phyloP scores from a whole-genome alignment of 2,888 invertebrate species.

The Lasioglossum figueresi region DNA sequence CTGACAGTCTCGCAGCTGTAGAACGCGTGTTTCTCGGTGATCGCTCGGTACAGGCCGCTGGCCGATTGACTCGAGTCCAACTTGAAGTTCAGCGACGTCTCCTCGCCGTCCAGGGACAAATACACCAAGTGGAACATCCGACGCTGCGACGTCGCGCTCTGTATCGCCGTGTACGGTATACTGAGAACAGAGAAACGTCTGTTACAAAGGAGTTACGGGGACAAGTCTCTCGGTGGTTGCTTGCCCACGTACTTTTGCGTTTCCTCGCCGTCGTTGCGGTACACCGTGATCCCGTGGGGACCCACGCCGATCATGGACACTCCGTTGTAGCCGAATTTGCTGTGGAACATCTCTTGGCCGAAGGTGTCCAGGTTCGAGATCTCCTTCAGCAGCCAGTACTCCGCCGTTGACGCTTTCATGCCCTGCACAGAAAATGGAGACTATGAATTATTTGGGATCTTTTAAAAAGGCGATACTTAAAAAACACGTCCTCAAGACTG shows the following conservation, averaged over 20 bases:
- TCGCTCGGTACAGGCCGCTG: constrained; percentile 92
- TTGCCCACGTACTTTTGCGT: constrained; percentile 85
- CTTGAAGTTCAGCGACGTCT: constrained; percentile 90
- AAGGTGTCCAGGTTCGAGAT: constrained; percentile 92
- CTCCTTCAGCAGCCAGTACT: constrained; percentile 93
- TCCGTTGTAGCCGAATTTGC: constrained; percentile 86
- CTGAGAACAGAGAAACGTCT: constrained; percentile 81
- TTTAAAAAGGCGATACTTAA: too few relatives aligned
- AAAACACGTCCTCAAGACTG: too few relatives aligned
- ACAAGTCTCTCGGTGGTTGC: not conserved
- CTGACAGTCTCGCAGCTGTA: constrained; percentile 96
- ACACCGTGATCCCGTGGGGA: constrained; percentile 92
- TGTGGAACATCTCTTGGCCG: constrained; percentile 93
- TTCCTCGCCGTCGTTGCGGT: constrained; percentile 88
- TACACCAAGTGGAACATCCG: constrained; percentile 91
- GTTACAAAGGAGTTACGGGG: not conserved
- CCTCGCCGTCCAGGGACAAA: constrained; percentile 88
- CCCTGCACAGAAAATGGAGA: constrained; percentile 78
- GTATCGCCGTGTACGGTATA: constrained; percentile 93
- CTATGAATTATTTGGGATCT: not conserved
- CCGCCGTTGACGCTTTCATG: constrained; percentile 91
- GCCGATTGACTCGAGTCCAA: constrained; percentile 93
- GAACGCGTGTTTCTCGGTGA: constrained; percentile 96
- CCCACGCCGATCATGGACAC: constrained; percentile 90
- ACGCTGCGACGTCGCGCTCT: constrained; percentile 90